phyloP scores from a whole-genome alignment of 2,113 vertebrate genomes.

The Zingel zingel region DNA sequence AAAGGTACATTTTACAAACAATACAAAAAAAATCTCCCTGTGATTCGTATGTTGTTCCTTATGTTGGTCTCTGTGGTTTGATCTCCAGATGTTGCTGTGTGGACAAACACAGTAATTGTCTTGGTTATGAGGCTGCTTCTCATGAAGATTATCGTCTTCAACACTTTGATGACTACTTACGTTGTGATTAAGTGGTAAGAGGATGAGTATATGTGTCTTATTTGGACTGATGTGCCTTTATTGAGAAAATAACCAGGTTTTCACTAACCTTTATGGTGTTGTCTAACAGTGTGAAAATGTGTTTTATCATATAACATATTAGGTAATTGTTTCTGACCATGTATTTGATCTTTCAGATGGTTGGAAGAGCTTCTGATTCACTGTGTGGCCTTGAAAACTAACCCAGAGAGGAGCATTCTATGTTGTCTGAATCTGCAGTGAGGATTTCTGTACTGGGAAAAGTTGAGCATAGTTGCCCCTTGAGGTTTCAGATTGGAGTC shows the following conservation, averaged over 20 bases:
- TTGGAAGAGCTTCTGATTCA: slow-evolving; percentile 18
- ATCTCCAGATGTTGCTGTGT: slow-evolving; percentile 55
- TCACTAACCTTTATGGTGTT: background rate
- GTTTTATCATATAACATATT: background rate
- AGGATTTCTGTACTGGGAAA: slow-evolving; percentile 22
- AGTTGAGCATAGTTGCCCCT: background rate
- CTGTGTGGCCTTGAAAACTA: slow-evolving; percentile 14
- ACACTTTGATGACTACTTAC: slow-evolving; percentile 78
- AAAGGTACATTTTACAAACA: slow-evolving; percentile 38
- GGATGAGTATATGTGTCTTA: background rate
- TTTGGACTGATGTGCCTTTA: background rate
- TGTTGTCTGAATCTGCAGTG: slow-evolving; percentile 21
- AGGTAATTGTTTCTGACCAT: background rate
- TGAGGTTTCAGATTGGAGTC: slow-evolving; percentile 15
- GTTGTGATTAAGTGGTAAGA: slow-evolving; percentile 82
- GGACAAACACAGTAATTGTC: slow-evolving; percentile 71
- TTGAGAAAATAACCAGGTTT: background rate
- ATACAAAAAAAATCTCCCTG: background rate
- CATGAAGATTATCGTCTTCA: slow-evolving; percentile 79
- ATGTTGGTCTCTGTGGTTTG: slow-evolving; percentile 25
- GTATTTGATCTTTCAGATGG: slow-evolving; percentile 58
- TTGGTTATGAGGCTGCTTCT: slow-evolving; percentile 77
- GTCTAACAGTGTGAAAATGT: background rate
- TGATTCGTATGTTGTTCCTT: background rate
- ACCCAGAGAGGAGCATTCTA: slow-evolving; percentile 8